phyloP scores from a whole-genome alignment of 2,888 invertebrate genomes.

The Phengaris arion region DNA sequence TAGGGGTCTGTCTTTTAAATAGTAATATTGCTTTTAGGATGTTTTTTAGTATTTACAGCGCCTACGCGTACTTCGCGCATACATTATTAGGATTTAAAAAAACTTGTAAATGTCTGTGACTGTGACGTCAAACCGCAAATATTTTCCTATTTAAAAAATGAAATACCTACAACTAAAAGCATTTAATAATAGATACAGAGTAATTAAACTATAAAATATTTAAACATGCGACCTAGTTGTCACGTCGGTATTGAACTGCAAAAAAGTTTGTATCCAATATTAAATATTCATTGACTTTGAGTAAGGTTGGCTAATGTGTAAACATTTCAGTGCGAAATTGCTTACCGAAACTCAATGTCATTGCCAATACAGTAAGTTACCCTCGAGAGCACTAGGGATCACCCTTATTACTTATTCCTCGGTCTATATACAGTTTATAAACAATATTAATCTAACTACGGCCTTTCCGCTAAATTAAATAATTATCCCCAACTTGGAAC shows the following conservation, averaged over 20 bases:
- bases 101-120: too few relatives aligned
- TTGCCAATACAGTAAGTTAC: constrained; percentile 19
- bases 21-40: constrained; percentile 1
- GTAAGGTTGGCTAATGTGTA: constrained; percentile 21
- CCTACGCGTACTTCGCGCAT: too few relatives aligned
- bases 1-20: neutral
- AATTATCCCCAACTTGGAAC: constrained; percentile 1
- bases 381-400: constrained; percentile 17
- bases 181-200: too few relatives aligned
- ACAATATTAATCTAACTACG: constrained; percentile 17
- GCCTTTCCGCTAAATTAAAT: constrained; percentile 19
- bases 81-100: too few relatives aligned
- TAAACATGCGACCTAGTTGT: neutral
- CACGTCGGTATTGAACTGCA: neutral
- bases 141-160: too few relatives aligned
- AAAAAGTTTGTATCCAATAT: constrained; percentile 18
- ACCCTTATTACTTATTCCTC: constrained; percentile 9
- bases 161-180: too few relatives aligned
- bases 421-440: neutral
- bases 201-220: neutral
- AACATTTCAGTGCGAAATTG: constrained; percentile 18
- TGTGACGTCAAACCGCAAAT: too few relatives aligned
- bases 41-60: neutral
- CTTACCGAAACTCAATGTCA: constrained; percentile 14
- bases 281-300: constrained; percentile 21